Base-by-base conservation (phyloP, 2,113 vertebrate genomes). In the Datnioides undecimradiatus region DNA sequence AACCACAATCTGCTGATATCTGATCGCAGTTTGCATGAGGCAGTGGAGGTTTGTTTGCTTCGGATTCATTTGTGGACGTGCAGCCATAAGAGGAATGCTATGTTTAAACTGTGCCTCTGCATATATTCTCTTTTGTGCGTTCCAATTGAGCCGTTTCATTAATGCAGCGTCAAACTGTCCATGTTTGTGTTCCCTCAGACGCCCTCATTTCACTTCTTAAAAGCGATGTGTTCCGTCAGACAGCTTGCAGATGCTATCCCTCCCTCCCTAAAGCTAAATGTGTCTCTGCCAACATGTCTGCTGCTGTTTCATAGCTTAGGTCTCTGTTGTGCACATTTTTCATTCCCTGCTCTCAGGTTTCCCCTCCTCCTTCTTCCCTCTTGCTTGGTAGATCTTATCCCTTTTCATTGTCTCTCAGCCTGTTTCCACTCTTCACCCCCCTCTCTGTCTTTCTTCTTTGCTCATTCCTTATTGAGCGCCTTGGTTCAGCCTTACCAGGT, bases 181-280 rank as follows among this genome's bases (percentile, higher is more conserved):
- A 48, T 73, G 33, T 79, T 70, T 70, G 45, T 34, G 48, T 60
- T 66, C 29, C 54, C 66, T 71, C 19, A 41, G 41, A 29, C n/a
- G 58, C 65, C 69, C 65, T 67, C 23, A 0, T 76, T 74, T 71
- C 52, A 12, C 54, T 71, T 70, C n/a, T 74, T 21, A 41, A 43
- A 73, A 5, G 17, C 19, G 13, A 12, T 19, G 55, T 45, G 33
- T 70, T 66, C 45, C 74, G 29, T 66, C 60, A 67, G 83, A 83
- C 79, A 70, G 60, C 45, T 79, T 65, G 76, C 70, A 88, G 73
- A 88, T 87, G 82, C 87, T 79, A 7, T 57, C 43, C 76, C 76
- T 52, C 79, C 48, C 76, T 36, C 73, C 87, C 86, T 43, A 33
- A 38, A 86, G 84, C 82, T 68, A 78, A 76, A 66, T 63, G 40